Percentiles rank a stretch among this genome's conserved stretches.
Conservation (phyloP, 1,140 invertebrate species). For the Apocrypta bakeri region DNA sequence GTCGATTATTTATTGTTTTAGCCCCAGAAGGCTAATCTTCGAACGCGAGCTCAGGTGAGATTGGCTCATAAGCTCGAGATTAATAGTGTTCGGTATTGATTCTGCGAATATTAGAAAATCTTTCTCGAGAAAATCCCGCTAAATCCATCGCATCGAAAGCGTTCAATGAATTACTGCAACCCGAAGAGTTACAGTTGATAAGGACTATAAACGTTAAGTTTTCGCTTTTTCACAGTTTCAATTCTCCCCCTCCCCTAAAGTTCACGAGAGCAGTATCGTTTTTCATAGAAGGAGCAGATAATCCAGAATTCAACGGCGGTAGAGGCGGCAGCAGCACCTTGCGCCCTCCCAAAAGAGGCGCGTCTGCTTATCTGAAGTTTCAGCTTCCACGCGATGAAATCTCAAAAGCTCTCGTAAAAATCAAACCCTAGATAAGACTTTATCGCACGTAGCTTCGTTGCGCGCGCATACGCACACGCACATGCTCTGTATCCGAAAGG, state of each 20-base stretch:
- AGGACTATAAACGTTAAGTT: too few species aligned
- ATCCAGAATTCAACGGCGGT: background rate
- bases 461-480: background rate
- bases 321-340: background rate
- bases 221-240: background rate
- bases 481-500: background rate
- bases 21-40: background rate
- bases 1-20: background rate
- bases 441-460: too few species aligned
- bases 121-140: too few species aligned
- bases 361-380: background rate
- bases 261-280: background rate
- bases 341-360: background rate
- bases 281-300: background rate
- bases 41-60: background rate
- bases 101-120: background rate
- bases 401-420: slow-evolving; percentile 26
- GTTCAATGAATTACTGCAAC: too few species aligned
- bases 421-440: background rate
- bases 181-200: too few species aligned
- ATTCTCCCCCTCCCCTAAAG: background rate
- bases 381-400: slow-evolving; percentile 36
- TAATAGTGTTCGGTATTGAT: background rate
- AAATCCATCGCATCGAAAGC: too few species aligned
- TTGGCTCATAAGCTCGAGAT: background rate